Percentiles rank a stretch among this genome's conserved stretches.
These are phyloP conservation scores for Leptocoma aspasia DNA, from an alignment of 2,113 vertebrate species.

Conservation along the genomic window DNA sequence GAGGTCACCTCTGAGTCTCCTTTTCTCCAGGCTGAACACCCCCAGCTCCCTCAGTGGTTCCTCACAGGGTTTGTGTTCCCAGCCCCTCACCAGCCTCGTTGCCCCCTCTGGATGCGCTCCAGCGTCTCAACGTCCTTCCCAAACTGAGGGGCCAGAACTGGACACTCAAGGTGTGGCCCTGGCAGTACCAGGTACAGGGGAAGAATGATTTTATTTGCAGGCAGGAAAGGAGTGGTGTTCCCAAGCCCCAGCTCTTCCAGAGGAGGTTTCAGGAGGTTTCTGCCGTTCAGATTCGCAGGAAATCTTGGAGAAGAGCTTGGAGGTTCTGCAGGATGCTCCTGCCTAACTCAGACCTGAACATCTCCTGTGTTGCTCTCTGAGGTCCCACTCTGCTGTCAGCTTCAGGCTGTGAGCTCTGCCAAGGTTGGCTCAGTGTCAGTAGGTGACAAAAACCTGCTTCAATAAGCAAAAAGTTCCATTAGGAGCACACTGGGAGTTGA, in stretches of 20 bases:
- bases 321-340: not conserved
- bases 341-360: not conserved
- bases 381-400: not conserved
- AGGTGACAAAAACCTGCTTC: not conserved
- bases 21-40: too few relatives aligned
- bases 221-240: not conserved
- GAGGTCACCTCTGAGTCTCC: too few relatives aligned
- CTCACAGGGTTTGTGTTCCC: too few relatives aligned
- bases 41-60: too few relatives aligned
- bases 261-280: not conserved
- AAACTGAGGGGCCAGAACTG: too few relatives aligned
- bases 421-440: not conserved
- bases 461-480: not conserved
- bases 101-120: too few relatives aligned
- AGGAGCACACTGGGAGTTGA: not conserved
- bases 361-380: not conserved
- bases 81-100: too few relatives aligned
- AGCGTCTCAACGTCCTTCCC: too few relatives aligned
- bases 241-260: not conserved
- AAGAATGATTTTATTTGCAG: not conserved
- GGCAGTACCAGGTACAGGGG: too few relatives aligned
- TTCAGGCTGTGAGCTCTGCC: not conserved
- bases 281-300: not conserved
- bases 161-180: too few relatives aligned
- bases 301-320: not conserved